Evolutionary conservation across 2,797 vertebrate species (phyloP).

Genomic region (Takifugu ocellatus): DNA sequence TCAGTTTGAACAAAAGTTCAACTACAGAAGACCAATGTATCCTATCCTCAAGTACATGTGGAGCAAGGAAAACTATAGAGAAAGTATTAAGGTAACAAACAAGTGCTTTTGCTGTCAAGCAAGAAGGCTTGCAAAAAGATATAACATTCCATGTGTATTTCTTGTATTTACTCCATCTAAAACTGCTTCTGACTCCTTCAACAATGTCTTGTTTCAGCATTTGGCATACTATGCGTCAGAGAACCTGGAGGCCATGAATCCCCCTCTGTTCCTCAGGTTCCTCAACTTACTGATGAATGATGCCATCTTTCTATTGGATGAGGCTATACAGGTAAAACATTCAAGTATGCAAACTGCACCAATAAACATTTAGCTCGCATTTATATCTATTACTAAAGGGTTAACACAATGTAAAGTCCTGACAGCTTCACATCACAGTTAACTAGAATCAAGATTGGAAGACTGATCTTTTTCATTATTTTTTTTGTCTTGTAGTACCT

Average conservation of each 20-base stretch:
- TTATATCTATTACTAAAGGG: too few species aligned
- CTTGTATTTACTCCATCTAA: not conserved
- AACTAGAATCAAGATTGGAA: too few species aligned
- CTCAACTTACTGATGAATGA: slow-evolving; percentile 97
- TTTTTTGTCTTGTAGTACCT: slow-evolving; percentile 81
- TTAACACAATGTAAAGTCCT: too few species aligned
- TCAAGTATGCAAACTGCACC: too few species aligned
- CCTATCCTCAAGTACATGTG: slow-evolving; percentile 98
- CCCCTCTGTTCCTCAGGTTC: slow-evolving; percentile 93
- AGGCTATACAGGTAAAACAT: slow-evolving; percentile 91
- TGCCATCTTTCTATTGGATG: slow-evolving; percentile 93
- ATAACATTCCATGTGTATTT: too few species aligned
- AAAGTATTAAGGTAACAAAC: slow-evolving; percentile 88
- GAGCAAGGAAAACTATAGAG: slow-evolving; percentile 85
- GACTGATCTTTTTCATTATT: not conserved
- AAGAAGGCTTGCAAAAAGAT: not conserved
- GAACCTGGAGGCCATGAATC: slow-evolving; percentile 96
- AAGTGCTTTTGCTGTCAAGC: not conserved
- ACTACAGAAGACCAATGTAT: slow-evolving; percentile 98
- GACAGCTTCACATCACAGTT: too few species aligned
- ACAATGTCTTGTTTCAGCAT: slow-evolving; percentile 67
- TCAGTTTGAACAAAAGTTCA: slow-evolving; percentile 99
- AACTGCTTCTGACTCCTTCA: not conserved
- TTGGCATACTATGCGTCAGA: slow-evolving; percentile 91
- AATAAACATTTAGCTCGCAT: too few species aligned